Evolutionary conservation across 2,888 invertebrate species (phyloP), one percentile per base, ranked within the genome.

Genomic region (Ariolimax columbianus): DNA sequence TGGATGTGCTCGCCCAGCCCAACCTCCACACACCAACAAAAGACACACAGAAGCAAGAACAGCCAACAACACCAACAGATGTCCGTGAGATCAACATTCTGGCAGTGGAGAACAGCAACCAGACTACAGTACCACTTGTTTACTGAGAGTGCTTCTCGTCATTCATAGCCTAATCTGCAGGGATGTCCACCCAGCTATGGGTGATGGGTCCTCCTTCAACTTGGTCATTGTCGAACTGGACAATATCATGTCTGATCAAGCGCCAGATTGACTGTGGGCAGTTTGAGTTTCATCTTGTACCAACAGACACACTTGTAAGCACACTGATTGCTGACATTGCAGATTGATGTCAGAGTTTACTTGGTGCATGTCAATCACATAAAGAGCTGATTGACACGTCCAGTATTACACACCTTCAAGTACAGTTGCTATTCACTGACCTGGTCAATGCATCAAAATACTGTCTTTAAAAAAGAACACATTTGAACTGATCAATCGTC

Each of bases 1-100:
- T 93, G 86, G 47, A 36, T 26, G 88, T 88, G 51, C 85, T 89
- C 85, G 23, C 59, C n/a, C 75, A 77, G 30, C 70, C 47, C 43
- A 81, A 70, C 70, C 84, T 38, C 38, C 80, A 75, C 30, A 63
- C 73, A 38, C 75, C 59, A 19, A 72, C 70, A 36, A 85, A 86
- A 63, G 72, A 88, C 36, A 79, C 85, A 0, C 88, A 87, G 83
- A 88, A 88, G 70, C 89, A 91, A 83, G 91, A 91, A 82, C 94
- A 94, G 91, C 95, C 97, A 90, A 96, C 96, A 90, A 97, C 97
- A 82, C 97, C 97, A 91, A 97, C 97, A 91, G 97, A 97, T 94
- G 96, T 97, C 91, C 96, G 97, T 91, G 97, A 97, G 94, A 96
- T 97, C 85, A 87, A 84, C 87, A 84, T 87, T 59, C 83, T 86